Base-by-base conservation (phyloP, 2,888 invertebrate species). In the Megastigmus dorsalis region DNA sequence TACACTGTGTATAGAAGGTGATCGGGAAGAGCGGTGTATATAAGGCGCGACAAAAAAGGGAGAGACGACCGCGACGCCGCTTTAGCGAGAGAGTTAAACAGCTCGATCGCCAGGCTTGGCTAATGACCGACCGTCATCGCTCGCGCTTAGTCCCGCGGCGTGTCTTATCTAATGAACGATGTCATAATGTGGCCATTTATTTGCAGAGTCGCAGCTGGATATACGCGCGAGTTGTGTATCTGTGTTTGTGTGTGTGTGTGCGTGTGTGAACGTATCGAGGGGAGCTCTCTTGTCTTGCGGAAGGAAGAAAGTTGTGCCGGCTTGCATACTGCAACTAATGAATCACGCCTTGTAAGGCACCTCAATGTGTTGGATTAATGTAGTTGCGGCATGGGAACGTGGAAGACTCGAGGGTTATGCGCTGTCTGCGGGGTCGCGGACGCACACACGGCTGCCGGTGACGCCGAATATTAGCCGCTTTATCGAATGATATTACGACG, bases 151-250 rank as follows among this genome's bases (percentile, higher is more conserved):
- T 1, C 23, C 60, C 10, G 5, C 5, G 18, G 18, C 38, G 2
- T 28, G 43, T 15, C 33, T 73, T 73, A 66, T 66, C 66, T 66
- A 73, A 73, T 54, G 18, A 45, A 18, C 41, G 20, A 13, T 60
- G 43, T 50, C 41, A 41, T 73, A 67, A 73, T 57, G 30, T 15
- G 43, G 45, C 13, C 23, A n/a, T 38, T 26, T 26, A 23, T 26
- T 52, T 38, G 33, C 18, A 18, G 20, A 20, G 38, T 1, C 5
- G 36, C 18, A 2, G 33, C n/a, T 52, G 28, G 3, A 6, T 52
- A 18, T 10, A 7, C 7, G n/a, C 13, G n/a, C n/a, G n/a, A n/a
- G n/a, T n/a, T n/a, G n/a, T n/a, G n/a, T n/a, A n/a, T n/a, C n/a
- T n/a, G n/a, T n/a, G n/a, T n/a, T n/a, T n/a, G n/a, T n/a, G n/a